A percentile compares a stretch with the other conserved stretches of the same genome.
phyloP scores from a whole-genome alignment of 2,113 vertebrate genomes.

The Rana temporaria region DNA sequence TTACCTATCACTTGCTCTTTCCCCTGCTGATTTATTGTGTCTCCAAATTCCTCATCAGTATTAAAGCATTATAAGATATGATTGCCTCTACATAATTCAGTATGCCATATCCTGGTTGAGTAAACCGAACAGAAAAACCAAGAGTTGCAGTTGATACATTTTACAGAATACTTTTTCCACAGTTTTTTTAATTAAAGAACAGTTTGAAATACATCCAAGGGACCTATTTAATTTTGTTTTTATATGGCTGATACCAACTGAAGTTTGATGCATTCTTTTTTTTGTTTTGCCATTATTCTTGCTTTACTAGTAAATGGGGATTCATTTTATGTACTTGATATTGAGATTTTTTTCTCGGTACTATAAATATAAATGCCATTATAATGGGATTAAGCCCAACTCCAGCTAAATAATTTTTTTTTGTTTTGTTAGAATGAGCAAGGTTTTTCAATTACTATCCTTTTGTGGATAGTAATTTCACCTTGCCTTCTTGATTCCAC shows the following conservation, averaged over 20 bases:
- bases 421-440: too few relatives aligned
- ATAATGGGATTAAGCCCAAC: too few relatives aligned
- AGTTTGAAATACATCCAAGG: not conserved
- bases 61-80: conserved; percentile 43
- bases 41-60: conserved; percentile 24
- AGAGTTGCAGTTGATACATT: conserved; percentile 11
- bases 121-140: conserved; percentile 1
- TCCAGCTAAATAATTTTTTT: too few relatives aligned
- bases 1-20: conserved; percentile 37
- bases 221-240: conserved; percentile 11
- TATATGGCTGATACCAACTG: not conserved
- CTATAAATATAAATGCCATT: not conserved
- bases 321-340: not conserved
- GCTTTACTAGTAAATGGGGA: not conserved
- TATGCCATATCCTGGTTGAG: not conserved
- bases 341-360: not conserved
- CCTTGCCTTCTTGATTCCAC: too few relatives aligned
- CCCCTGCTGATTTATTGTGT: conserved; percentile 33
- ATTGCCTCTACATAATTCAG: conserved; percentile 45
- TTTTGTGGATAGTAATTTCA: too few relatives aligned
- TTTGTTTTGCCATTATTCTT: not conserved
- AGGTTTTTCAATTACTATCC: too few relatives aligned
- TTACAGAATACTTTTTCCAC: not conserved
- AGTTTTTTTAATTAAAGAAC: conserved; percentile 23
- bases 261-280: not conserved